Conservation (phyloP, 1,140 invertebrate genomes). For the Drosophila serrata region DNA sequence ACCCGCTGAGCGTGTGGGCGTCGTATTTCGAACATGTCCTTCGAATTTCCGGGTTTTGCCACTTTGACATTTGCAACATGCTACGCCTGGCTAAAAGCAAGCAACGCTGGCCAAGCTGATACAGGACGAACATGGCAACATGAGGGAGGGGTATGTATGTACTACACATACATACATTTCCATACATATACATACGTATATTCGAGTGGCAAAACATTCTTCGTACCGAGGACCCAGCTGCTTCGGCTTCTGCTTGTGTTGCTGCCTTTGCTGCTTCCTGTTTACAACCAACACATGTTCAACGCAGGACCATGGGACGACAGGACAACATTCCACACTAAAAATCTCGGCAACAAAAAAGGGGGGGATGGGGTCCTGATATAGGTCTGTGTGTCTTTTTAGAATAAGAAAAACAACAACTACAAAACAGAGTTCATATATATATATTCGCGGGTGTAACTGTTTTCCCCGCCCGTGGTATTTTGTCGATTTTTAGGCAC, state of each 20-base stretch:
- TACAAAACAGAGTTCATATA: not conserved
- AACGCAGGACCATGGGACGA: conserved; percentile 1
- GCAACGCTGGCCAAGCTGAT: not conserved
- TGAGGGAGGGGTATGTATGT: not conserved
- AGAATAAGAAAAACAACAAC: conserved; percentile 1
- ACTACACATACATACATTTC: too few species aligned
- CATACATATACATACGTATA: too few species aligned
- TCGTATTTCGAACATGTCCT: conserved; percentile 80
- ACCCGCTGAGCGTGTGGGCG: conserved; percentile 55
- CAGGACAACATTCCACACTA: conserved; percentile 41
- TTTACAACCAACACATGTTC: conserved; percentile 83
- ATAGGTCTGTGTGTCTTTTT: conserved; percentile 58
- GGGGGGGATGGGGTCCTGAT: conserved; percentile 16
- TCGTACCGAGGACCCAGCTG: conserved; percentile 37
- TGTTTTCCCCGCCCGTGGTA: conserved; percentile 7
- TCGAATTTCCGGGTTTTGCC: conserved; percentile 83
- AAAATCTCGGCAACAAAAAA: conserved; percentile 34
- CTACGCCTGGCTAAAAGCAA: conserved; percentile 42
- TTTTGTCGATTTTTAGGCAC: conserved; percentile 41
- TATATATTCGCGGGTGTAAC: conserved; percentile 13
- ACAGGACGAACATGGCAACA: not conserved
- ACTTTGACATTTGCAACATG: conserved; percentile 84
- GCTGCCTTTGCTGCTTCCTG: conserved; percentile 59
- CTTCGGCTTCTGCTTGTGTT: conserved; percentile 28
- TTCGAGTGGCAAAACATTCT: conserved; percentile 52